A percentile compares a stretch with the other conserved stretches of the same genome.
These are phyloP conservation scores for Aquatica leii DNA, from an alignment of 2,888 invertebrate genomes.

Conservation along the genomic window DNA sequence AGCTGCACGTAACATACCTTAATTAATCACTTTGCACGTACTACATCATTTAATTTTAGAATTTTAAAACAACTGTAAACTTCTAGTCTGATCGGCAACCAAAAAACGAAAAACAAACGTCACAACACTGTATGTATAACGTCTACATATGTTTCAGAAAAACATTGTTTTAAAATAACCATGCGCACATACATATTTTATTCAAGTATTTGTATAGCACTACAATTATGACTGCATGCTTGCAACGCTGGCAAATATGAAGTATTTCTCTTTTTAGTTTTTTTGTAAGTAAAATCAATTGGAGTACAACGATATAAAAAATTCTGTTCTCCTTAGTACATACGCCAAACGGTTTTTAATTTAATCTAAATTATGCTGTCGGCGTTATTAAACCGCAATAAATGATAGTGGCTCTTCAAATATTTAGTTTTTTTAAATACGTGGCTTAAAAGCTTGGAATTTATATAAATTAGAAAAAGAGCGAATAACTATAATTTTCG, in stretches of 20 bases:
- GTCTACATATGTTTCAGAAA: constrained; percentile 20
- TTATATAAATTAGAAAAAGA: too few relatives aligned
- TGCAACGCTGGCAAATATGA: neutral
- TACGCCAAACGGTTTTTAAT: neutral
- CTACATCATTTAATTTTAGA: constrained; percentile 8
- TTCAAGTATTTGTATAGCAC: constrained; percentile 3
- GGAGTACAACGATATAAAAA: neutral
- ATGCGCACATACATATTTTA: constrained; percentile 7
- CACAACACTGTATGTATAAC: constrained; percentile 2
- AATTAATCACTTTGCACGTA: constrained; percentile 8
- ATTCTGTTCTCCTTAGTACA: too few relatives aligned
- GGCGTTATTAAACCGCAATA: neutral
- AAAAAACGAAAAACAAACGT: constrained; percentile 4
- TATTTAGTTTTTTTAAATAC: constrained; percentile 4
- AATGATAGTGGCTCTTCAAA: neutral
- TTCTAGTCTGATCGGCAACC: neutral
- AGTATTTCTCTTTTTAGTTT: neutral
- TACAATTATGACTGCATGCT: neutral
- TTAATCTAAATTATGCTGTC: neutral
- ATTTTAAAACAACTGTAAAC: constrained; percentile 2
- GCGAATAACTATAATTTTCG: too few relatives aligned
- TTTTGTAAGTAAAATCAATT: neutral
- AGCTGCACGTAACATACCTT: constrained; percentile 2
- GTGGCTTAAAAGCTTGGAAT: too few relatives aligned
- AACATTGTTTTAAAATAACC: constrained; percentile 24